Evolutionary conservation across 2,888 invertebrate genomes (phyloP), one percentile per base, ranked within the genome.

Genomic region (Pollenia amentaria): DNA sequence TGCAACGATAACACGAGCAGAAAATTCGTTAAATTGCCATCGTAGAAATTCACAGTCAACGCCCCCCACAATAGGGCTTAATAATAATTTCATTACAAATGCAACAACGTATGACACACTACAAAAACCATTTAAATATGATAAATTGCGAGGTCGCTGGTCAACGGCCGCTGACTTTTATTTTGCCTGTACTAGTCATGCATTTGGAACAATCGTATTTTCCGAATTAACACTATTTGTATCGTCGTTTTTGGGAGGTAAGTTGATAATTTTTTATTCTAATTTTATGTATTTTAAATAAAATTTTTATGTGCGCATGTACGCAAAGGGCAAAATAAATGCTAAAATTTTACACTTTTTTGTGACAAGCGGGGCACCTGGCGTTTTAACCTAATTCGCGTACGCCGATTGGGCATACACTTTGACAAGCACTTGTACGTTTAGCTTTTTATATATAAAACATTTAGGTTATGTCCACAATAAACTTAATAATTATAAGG

Each of bases 131-230:
- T 93, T 92, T 88, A 90, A 91, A 64, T 91, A 91, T 78, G 93
- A 93, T 82, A 90, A 90, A 67, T 87, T 90, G 46, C 92, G 95
- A 75, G 97, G 96, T 73, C 95, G 95, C 81, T 97, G 97, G 97
- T 95, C 95, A 73, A 96, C 94, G 88, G 96, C 96, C 92, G 94
- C 95, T 65, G 97, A 97, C 92, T 97, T 97, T 92, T 94, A 97
- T 77, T 94, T 97, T 86, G 96, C 97, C 81, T 97, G 97, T 91
- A 95, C 97, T 72, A 97, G 97, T n/a, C 97, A 97, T 90, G 96
- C 97, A 29, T 97, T 97, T 82, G 97, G 97, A 57, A 95, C 97
- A 82, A 96, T 97, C 87, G 97, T 97, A 91, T 95, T 97, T 67
- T 97, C 96, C 95, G 94, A 97, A 89, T 96, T 97, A 92, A 96